Evolutionary conservation across 1,140 invertebrate species (phyloP), one percentile per base, ranked within the genome.

Genomic region (Globodera rostochiensis): DNA sequence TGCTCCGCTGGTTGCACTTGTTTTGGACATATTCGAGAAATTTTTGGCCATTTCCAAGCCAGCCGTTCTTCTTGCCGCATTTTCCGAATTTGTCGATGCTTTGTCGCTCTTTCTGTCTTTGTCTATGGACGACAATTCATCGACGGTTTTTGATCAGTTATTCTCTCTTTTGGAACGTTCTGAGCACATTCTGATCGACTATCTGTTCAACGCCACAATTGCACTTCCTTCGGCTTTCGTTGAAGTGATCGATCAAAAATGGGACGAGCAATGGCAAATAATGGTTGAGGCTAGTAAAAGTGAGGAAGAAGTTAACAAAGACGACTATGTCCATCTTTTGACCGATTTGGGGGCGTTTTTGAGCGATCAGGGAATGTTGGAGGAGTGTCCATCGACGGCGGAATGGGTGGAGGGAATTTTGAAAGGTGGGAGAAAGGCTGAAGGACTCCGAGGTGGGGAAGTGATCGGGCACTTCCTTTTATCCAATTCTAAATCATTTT

Each of bases 1-100:
- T 71, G 60, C 1, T 64, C 57, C 60, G 13, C 69, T 69, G 49
- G 49, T 49, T 11, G 9, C 60, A 50, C 25, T 78, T 7, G 11
- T 78, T 47, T 50, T 78, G 47, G 77, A 78, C 21, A 64, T 78
- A 36, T 78, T 60, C 8, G 49, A 70, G 46, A 78, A 78, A 47
- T 78, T 78, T 47, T 47, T 78, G 77, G 36, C 25, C 11, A 78
- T 49, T 47, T 46, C 53, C 45, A 71, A 71, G 46, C 69, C 69
- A 47, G 7, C n/a, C 36, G 46, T 71, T 71, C 46, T 71, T 0
- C 25, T 71, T 9, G 11, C n/a, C 69, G 69, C 46, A 11, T 71
- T 71, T 19, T 71, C 36, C 36, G 36, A 45, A 15, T 71, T 71
- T 47, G 69, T 36, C 25, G 69, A 71, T 45, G 69, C 69, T 64